Evolutionary conservation across 2,888 invertebrate species (phyloP).

Genomic region (Lydus trimaculatus): DNA sequence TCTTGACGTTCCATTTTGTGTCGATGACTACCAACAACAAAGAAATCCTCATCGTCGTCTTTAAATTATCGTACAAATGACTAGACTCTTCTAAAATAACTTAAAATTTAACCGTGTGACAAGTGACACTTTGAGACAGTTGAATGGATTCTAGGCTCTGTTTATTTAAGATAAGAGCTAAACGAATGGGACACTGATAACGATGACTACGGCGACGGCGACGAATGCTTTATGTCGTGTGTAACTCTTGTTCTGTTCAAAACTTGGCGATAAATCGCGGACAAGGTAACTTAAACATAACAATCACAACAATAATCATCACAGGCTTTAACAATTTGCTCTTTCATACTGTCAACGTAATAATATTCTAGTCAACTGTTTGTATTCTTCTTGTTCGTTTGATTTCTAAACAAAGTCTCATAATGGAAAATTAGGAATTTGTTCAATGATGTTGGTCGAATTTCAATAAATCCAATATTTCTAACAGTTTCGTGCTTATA

Average conservation of each 20-base stretch:
- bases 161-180: slow-evolving; percentile 35
- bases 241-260: neutral
- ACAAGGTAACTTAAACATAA: neutral
- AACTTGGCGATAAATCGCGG: neutral
- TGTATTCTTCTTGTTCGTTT: neutral
- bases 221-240: slow-evolving; percentile 25
- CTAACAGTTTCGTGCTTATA: slow-evolving; percentile 24
- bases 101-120: slow-evolving; percentile 33
- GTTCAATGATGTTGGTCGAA: slow-evolving; percentile 28
- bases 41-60: neutral
- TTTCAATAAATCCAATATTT: slow-evolving; percentile 33
- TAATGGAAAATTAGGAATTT: slow-evolving; percentile 25
- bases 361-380: neutral
- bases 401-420: neutral
- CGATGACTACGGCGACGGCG: too few species aligned
- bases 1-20: neutral
- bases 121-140: slow-evolving; percentile 35
- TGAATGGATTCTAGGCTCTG: slow-evolving; percentile 37
- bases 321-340: too few species aligned
- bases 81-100: slow-evolving; percentile 10
- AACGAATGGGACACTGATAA: slow-evolving; percentile 27
- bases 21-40: neutral
- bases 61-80: neutral
- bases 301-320: neutral
- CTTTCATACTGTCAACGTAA: neutral